These are phyloP conservation scores for Eugnorisma glareosa DNA, from an alignment of 2,888 invertebrate species.

Conservation along the genomic window DNA sequence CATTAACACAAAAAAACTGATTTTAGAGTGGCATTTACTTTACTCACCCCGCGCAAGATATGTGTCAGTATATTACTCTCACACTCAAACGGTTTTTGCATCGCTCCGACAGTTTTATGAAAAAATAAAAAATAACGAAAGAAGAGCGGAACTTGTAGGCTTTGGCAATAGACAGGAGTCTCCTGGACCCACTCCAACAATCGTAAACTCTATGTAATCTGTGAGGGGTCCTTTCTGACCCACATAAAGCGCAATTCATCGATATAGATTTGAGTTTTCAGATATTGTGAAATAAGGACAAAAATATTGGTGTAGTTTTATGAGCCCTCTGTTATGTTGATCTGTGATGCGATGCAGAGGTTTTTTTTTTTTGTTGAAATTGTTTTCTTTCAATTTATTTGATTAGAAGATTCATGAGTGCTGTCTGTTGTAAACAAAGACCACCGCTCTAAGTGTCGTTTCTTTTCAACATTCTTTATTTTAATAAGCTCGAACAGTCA, in stretches of 20 bases:
- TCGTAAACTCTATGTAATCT: constrained; percentile 70
- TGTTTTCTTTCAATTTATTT: background rate
- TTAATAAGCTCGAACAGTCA: background rate
- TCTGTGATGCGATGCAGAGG: background rate
- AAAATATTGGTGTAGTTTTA: constrained; percentile 6
- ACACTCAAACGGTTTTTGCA: background rate
- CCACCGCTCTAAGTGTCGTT: background rate
- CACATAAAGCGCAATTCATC: constrained; percentile 16
- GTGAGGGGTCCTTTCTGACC: constrained; percentile 47
- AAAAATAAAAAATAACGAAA: background rate
- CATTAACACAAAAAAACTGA: too few species aligned
- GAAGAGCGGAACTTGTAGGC: background rate
- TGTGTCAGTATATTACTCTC: background rate
- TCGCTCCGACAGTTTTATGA: constrained; percentile 7
- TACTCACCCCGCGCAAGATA: too few species aligned
- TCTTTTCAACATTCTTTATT: background rate
- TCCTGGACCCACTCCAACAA: constrained; percentile 73
- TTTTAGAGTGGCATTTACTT: too few species aligned
- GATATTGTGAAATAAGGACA: background rate
- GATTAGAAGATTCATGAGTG: background rate
- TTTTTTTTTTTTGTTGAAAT: background rate
- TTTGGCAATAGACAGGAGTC: constrained; percentile 2
- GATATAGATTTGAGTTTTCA: background rate
- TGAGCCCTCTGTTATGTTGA: background rate
- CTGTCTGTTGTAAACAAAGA: background rate